Percentiles rank a stretch among this genome's conserved stretches.
phyloP scores from a whole-genome alignment of 2,797 vertebrate genomes.

The Urocyon cinereoargenteus region DNA sequence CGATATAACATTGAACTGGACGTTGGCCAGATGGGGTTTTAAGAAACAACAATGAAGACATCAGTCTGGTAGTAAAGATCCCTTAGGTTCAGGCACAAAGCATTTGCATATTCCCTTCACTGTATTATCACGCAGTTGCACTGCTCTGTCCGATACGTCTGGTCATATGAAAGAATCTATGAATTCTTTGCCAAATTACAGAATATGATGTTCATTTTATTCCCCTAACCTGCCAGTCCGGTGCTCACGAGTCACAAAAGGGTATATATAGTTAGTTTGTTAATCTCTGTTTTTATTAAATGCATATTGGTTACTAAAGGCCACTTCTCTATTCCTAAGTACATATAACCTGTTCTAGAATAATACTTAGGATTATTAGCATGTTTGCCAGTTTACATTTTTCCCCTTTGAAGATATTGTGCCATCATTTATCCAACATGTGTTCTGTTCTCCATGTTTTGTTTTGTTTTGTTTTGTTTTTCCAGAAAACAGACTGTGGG shows the following conservation, averaged over 20 bases:
- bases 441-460: neutral
- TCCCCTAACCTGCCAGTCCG: neutral
- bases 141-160: neutral
- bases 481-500: neutral
- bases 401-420: neutral
- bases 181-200: neutral
- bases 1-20: neutral
- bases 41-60: neutral
- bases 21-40: neutral
- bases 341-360: neutral
- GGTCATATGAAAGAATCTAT: neutral
- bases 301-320: neutral
- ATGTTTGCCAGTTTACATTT: neutral
- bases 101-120: neutral
- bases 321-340: neutral
- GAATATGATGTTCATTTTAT: neutral
- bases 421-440: neutral
- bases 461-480: neutral
- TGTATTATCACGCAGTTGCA: fast-evolving
- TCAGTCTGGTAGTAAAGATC: neutral
- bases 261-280: neutral
- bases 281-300: neutral
- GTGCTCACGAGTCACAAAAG: neutral
- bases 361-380: neutral
- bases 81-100: neutral